Conservation (phyloP, 2,888 invertebrate species). For the Metellina segmentata region DNA sequence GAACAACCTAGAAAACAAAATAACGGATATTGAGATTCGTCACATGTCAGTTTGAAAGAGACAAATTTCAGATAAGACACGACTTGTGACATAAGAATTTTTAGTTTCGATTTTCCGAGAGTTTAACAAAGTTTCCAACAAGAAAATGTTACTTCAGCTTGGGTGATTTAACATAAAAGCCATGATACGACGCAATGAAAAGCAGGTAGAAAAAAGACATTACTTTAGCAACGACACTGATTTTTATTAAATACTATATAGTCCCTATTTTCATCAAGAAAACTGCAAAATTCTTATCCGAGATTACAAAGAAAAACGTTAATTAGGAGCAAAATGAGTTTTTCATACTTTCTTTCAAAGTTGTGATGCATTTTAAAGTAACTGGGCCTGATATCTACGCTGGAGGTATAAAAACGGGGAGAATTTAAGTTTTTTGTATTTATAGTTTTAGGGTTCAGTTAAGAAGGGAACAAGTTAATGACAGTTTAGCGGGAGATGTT, state of each 20-base stretch:
- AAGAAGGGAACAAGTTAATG: neutral
- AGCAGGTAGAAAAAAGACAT: neutral
- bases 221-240: neutral
- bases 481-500: neutral
- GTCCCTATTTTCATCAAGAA: neutral
- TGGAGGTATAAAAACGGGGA: neutral
- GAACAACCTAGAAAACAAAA: too few species aligned
- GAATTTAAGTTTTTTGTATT: neutral
- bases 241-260: neutral
- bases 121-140: neutral
- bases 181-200: neutral
- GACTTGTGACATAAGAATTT: too few species aligned
- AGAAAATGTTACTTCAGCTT: neutral
- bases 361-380: neutral
- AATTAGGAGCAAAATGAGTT: neutral
- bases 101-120: too few species aligned
- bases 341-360: neutral
- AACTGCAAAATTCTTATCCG: neutral
- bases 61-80: too few species aligned
- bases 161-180: neutral
- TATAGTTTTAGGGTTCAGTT: neutral
- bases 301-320: neutral
- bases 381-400: neutral
- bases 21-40: too few species aligned
- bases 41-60: too few species aligned